Conservation (phyloP, 2,113 vertebrate genomes). For the Bombycilla garrulus region DNA sequence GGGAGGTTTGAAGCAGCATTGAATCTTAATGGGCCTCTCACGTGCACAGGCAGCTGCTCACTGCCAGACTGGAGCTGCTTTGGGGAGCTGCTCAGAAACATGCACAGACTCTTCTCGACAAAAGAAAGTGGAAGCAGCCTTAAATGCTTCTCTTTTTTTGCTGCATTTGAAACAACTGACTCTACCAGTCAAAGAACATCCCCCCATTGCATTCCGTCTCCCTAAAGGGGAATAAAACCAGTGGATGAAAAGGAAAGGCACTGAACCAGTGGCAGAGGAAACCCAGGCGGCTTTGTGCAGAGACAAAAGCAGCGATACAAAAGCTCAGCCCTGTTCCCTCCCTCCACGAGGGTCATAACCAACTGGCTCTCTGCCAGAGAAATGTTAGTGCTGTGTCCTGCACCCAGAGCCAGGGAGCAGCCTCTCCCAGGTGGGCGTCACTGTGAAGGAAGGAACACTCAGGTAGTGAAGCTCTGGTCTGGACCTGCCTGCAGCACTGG, state of each 20-base stretch:
- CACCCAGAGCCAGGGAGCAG: background rate
- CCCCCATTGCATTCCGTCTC: background rate
- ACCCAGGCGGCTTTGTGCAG: background rate
- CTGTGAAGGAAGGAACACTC: background rate
- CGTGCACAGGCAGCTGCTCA: slow-evolving; percentile 21
- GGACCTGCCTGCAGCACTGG: background rate
- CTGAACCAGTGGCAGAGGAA: background rate
- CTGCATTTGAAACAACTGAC: background rate
- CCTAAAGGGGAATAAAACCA: background rate
- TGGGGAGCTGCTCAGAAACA: background rate
- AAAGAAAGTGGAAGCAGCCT: background rate
- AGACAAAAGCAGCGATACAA: background rate
- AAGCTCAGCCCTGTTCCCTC: background rate
- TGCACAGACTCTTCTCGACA: background rate
- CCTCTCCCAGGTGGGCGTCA: background rate
- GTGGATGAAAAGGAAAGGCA: background rate
- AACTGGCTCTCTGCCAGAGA: too few relatives aligned
- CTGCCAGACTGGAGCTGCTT: background rate
- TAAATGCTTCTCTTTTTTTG: background rate
- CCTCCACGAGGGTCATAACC: background rate
- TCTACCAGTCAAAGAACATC: background rate
- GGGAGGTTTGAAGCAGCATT: slow-evolving; percentile 2
- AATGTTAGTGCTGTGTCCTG: background rate
- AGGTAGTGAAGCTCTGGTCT: background rate
- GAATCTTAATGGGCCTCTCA: slow-evolving; percentile 13